These are phyloP conservation scores for Ceyx melanurus DNA, from an alignment of 2,113 vertebrate species.

Conservation along the genomic window DNA sequence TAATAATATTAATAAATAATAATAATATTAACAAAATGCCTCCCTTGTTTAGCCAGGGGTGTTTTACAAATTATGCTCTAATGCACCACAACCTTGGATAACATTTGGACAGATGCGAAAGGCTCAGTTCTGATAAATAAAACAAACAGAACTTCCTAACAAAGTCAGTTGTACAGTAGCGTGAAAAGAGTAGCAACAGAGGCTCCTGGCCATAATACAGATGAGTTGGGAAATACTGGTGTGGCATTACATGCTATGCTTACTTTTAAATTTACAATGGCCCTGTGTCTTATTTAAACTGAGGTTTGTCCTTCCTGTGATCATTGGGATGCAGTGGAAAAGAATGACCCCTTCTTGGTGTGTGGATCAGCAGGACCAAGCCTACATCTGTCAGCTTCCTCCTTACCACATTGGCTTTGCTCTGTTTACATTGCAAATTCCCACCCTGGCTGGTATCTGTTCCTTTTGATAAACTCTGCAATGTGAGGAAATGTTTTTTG, in stretches of 20 bases:
- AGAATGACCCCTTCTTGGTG: neutral
- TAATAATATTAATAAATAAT: too few relatives aligned
- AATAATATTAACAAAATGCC: neutral
- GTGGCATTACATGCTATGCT: neutral
- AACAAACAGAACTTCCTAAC: constrained; percentile 1
- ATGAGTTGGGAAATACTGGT: neutral
- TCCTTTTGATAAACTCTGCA: constrained; percentile 53
- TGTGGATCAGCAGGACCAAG: neutral
- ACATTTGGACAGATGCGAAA: neutral
- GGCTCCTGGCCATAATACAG: neutral
- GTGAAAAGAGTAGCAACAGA: neutral
- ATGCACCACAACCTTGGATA: neutral
- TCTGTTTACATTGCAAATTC: constrained; percentile 35
- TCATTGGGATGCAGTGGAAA: neutral
- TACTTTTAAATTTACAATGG: neutral
- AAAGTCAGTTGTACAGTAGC: neutral
- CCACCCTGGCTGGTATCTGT: constrained; percentile 23
- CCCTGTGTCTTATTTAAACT: neutral
- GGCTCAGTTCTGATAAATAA: neutral
- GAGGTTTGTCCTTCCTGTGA: constrained; percentile 15
- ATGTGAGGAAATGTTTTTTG: constrained; percentile 56
- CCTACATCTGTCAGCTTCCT: neutral
- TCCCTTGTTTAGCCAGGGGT: neutral
- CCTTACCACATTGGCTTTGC: neutral
- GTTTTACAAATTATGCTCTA: neutral